A percentile compares a stretch with the other conserved stretches of the same genome.
phyloP scores from a whole-genome alignment of 2,797 vertebrate species.

The Periophthalmus magnuspinnatus region DNA sequence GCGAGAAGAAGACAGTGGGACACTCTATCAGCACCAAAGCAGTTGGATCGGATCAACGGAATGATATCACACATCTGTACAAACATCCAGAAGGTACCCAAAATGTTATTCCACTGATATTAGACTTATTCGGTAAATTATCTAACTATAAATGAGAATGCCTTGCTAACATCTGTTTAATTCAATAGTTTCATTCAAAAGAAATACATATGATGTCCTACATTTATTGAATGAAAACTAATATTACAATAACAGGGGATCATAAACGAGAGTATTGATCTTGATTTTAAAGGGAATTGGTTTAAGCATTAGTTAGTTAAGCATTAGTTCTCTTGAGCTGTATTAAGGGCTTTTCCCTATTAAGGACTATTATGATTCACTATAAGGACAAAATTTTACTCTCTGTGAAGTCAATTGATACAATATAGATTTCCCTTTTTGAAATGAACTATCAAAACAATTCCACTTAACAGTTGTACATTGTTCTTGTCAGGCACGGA shows the following conservation, averaged over 20 bases:
- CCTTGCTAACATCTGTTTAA: not conserved
- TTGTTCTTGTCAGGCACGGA: constrained; percentile 74
- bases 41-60: constrained; percentile 78
- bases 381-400: no score
- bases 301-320: not conserved
- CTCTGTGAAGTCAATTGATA: no score
- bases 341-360: no score
- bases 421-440: no score
- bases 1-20: constrained; percentile 85
- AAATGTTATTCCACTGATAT: not conserved
- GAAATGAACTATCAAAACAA: not conserved
- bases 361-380: no score
- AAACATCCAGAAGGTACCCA: constrained; percentile 86
- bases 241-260: not conserved
- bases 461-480: not conserved
- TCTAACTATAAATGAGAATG: not conserved
- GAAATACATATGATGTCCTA: not conserved
- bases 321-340: no score
- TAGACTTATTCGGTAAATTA: constrained; percentile 1
- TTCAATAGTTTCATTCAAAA: not conserved
- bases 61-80: constrained; percentile 85
- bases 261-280: not conserved
- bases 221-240: not conserved
- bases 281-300: not conserved
- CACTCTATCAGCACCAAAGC: constrained; percentile 87